A percentile compares a stretch with the other conserved stretches of the same genome.
Conservation (phyloP, 2,113 vertebrate species). For the Oostethus manadensis region DNA sequence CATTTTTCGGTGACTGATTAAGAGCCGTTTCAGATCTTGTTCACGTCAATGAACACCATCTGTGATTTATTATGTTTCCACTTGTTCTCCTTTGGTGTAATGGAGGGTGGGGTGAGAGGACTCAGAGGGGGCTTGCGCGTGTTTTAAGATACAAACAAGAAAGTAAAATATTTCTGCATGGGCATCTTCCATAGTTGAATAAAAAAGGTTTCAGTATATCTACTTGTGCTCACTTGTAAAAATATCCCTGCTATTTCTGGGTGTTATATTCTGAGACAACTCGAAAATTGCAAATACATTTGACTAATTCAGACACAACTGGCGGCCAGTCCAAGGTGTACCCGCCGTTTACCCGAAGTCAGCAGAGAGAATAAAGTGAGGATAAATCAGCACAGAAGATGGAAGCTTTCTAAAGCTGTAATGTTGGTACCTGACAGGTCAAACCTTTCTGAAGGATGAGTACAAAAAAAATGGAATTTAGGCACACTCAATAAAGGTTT, state of each 20-base stretch:
- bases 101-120: not conserved
- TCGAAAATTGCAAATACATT: no score
- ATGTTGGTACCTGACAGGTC: conserved; percentile 67
- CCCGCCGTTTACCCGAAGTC: no score
- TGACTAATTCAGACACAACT: no score
- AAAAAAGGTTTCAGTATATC: no score
- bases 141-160: conserved; percentile 5
- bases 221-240: no score
- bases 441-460: conserved; percentile 35
- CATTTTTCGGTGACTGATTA: conserved; percentile 69
- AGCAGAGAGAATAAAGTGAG: no score
- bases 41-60: conserved; percentile 64
- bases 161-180: conserved; percentile 22
- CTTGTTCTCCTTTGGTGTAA: conserved; percentile 24
- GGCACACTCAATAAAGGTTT: not conserved
- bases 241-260: no score
- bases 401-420: conserved; percentile 49
- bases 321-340: no score
- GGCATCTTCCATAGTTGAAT: not conserved
- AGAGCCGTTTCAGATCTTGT: conserved; percentile 61
- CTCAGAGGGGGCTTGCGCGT: not conserved
- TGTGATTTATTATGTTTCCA: conserved; percentile 58
- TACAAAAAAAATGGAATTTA: not conserved
- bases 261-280: no score
- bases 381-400: no score